Evolutionary conservation across 2,113 vertebrate species (phyloP), one percentile per base, ranked within the genome.

Genomic region (Apistogramma diplotaenia): DNA sequence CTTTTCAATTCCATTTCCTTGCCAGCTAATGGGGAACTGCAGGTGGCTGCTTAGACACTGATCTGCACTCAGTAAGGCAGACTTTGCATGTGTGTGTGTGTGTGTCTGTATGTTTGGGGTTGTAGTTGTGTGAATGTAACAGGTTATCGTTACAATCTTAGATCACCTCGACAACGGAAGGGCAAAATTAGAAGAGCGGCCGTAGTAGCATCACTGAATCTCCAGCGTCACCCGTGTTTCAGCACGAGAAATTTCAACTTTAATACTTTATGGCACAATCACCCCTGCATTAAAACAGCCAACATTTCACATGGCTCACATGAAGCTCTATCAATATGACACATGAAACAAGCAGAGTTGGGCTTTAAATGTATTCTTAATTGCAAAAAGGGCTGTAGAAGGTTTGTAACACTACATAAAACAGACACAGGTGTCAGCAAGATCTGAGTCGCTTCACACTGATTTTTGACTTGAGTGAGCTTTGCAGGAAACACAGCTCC

Each of bases 1-100:
- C 87, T 85, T 83, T 84, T 86, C 82, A 89, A 87, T 88, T 84
- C 85, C 77, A 83, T 87, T 89, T 89, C 81, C 85, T 51, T 81
- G 74, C 67, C 78, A 60, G 61, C 79, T 89, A 86, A 89, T 76
- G 78, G 86, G 72, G 81, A 73, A 81, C 70, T 86, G 88, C 86
- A 87, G 84, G 86, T 81, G 86, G 57, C 78, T 85, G 78, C 82
- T 74, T 9, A 88, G 83, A 88, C 75, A 84, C 79, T 81, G 83
- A 87, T 85, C 85, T 86, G 74, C 31, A 62, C 71, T 76, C 67
- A 71, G 67, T 77, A 71, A 59, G 56, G 40, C 31, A 81, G 11
- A 54, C 49, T 29, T 3, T 25, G 60, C 4, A 54, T 35, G 43
- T 35, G 40, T 58, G 51, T 15, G 40, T 55, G 55, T 13, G 49